A percentile compares a stretch with the other conserved stretches of the same genome.
Conservation (phyloP, 2,888 invertebrate species). For the Magallana nippona region DNA sequence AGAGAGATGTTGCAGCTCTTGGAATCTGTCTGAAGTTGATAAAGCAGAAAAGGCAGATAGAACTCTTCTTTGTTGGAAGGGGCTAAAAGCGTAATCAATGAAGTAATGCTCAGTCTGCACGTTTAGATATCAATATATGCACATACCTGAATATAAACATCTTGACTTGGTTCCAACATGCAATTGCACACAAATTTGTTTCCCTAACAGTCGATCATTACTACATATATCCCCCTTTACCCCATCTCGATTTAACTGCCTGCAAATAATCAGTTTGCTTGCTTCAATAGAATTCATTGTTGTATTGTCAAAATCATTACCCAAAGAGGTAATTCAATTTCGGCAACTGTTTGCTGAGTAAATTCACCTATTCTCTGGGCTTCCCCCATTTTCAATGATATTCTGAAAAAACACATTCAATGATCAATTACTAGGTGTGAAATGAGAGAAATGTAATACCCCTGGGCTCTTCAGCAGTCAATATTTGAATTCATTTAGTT, state of each 20-base stretch:
- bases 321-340: conserved; percentile 20
- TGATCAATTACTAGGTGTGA: conserved; percentile 29
- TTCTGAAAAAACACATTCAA: conserved; percentile 23
- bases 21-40: no score
- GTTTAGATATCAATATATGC: not conserved
- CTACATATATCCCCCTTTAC: not conserved
- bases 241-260: not conserved
- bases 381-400: not conserved
- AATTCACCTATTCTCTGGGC: conserved; percentile 2
- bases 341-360: conserved; percentile 26
- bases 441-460: conserved; percentile 17
- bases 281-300: conserved; percentile 20
- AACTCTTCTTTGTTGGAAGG: no score
- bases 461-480: conserved; percentile 7
- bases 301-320: conserved; percentile 11
- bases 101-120: no score
- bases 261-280: conserved; percentile 11
- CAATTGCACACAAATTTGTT: not conserved
- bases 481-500: conserved; percentile 1
- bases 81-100: no score
- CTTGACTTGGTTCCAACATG: conserved; percentile 13
- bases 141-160: conserved; percentile 6
- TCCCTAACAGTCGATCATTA: not conserved
- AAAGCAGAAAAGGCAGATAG: no score
- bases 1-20: no score